phyloP scores from a whole-genome alignment of 2,113 vertebrate genomes.

The Labeo catla region DNA sequence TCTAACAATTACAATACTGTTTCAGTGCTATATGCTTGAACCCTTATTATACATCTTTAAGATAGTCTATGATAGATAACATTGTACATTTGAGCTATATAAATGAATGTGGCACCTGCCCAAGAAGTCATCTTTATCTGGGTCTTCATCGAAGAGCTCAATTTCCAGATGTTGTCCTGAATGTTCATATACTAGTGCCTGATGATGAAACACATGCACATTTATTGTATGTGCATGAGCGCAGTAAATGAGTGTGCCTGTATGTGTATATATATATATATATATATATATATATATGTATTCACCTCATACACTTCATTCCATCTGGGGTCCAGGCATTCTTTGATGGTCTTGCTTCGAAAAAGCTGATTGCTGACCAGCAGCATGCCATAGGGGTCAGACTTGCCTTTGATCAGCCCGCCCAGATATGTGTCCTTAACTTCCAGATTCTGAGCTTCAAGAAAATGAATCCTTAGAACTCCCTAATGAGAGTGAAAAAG shows the following conservation, averaged over 20 bases:
- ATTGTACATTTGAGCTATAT: background rate
- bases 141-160: conserved; percentile 97
- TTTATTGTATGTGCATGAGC: background rate
- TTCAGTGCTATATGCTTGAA: no score
- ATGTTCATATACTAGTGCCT: conserved; percentile 93
- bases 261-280: background rate
- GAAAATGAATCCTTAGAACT: conserved; percentile 92
- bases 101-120: conserved; percentile 80
- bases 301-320: conserved; percentile 95
- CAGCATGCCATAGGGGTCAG: conserved; percentile 93
- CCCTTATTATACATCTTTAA: background rate
- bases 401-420: conserved; percentile 94
- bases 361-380: conserved; percentile 92
- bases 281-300: background rate
- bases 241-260: background rate
- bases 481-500: conserved; percentile 76
- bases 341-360: conserved; percentile 94
- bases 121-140: conserved; percentile 97
- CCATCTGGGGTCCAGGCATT: conserved; percentile 94
- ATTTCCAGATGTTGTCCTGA: conserved; percentile 94
- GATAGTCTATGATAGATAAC: background rate
- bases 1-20: no score
- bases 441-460: conserved; percentile 94
- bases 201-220: conserved; percentile 42
- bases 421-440: conserved; percentile 93